phyloP scores from a whole-genome alignment of 2,113 vertebrate genomes.

The Isichthys henryi region DNA sequence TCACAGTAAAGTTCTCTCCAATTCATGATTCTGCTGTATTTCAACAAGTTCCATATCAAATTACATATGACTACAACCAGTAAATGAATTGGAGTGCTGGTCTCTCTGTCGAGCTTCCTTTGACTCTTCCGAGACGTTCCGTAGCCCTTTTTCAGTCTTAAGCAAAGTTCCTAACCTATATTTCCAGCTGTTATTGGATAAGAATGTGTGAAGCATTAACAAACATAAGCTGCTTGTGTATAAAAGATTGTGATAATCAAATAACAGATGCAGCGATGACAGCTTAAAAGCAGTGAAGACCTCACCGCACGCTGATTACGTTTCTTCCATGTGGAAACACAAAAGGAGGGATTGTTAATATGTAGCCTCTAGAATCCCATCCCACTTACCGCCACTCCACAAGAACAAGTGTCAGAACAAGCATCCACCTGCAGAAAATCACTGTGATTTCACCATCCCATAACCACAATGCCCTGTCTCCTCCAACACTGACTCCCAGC shows the following conservation, averaged over 20 bases:
- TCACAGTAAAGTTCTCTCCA: neutral
- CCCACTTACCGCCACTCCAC: neutral
- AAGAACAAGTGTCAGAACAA: neutral
- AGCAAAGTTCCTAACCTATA: neutral
- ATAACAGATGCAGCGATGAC: neutral
- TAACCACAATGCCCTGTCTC: neutral
- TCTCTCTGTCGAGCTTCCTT: neutral
- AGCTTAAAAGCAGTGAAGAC: neutral
- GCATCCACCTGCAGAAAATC: neutral
- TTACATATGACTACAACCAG: neutral
- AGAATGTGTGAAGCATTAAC: neutral
- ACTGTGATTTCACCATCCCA: neutral
- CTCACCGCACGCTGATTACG: neutral
- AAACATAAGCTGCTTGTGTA: neutral
- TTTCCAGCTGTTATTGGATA: neutral
- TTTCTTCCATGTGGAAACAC: neutral
- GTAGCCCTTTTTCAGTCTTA: neutral
- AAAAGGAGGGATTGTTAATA: conserved; percentile 1
- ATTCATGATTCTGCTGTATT: neutral
- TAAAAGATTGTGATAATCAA: neutral
- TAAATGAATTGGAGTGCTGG: neutral
- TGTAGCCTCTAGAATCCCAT: neutral
- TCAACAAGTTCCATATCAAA: neutral
- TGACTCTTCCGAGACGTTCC: neutral
- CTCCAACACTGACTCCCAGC: neutral